These are phyloP conservation scores for Agriotes lineatus DNA, from an alignment of 2,888 invertebrate species.

Conservation along the genomic window DNA sequence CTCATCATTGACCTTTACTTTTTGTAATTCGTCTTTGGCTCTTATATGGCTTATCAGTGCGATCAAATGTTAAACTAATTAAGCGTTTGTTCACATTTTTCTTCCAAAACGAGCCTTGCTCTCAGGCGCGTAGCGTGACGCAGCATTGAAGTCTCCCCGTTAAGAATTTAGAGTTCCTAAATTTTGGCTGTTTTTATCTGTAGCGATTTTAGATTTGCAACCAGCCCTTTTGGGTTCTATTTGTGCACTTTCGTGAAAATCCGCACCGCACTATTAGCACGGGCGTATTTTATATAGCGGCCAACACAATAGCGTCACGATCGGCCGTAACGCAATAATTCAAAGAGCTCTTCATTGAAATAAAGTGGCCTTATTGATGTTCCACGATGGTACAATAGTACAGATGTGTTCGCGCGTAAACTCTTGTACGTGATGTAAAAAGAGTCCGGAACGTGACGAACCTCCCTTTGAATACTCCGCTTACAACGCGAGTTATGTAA, in stretches of 20 bases:
- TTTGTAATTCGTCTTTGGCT: neutral
- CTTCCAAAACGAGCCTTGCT: neutral
- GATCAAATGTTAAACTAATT: constrained; percentile 13
- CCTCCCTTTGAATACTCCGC: constrained; percentile 41
- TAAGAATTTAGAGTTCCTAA: neutral
- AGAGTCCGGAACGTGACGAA: constrained; percentile 57
- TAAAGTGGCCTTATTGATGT: constrained; percentile 55
- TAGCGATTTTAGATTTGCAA: neutral
- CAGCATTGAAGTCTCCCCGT: neutral
- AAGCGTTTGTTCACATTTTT: constrained; percentile 1
- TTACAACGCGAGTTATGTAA: constrained; percentile 26
- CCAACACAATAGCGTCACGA: constrained; percentile 50
- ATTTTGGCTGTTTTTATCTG: neutral
- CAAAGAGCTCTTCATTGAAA: constrained; percentile 55
- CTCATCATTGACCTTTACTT: constrained; percentile 8
- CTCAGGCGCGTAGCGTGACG: neutral
- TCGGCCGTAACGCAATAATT: constrained; percentile 56
- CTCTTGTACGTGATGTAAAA: constrained; percentile 61
- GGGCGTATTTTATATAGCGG: constrained; percentile 38
- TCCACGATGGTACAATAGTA: constrained; percentile 62
- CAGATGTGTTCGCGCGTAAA: constrained; percentile 65
- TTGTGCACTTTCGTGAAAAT: constrained; percentile 8
- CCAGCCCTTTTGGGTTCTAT: neutral
- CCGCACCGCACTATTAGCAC: constrained; percentile 20
- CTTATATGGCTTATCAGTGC: neutral